phyloP scores from a whole-genome alignment of 2,113 vertebrate genomes.

The Hepsetus odoe region DNA sequence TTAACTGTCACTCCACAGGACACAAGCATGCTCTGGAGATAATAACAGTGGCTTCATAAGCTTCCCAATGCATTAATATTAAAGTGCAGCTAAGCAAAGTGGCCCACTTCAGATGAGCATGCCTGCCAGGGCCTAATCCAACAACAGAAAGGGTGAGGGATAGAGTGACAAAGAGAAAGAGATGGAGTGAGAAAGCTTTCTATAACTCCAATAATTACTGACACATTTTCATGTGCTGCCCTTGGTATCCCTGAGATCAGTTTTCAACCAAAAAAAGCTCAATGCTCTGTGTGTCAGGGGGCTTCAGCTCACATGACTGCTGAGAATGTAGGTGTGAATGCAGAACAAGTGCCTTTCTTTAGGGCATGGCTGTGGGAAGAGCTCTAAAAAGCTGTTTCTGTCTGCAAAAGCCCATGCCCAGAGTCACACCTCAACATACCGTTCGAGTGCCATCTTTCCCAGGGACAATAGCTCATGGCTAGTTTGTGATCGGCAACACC shows the following conservation, averaged over 20 bases:
- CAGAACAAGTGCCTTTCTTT: slow-evolving; percentile 35
- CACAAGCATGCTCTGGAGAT: slow-evolving; percentile 3
- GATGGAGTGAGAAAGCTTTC: not conserved
- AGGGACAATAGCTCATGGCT: not conserved
- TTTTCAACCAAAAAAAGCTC: slow-evolving; percentile 3
- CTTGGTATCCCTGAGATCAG: not conserved
- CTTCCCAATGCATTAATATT: slow-evolving; percentile 36
- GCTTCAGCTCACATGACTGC: slow-evolving; percentile 8
- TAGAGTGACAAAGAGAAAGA: not conserved
- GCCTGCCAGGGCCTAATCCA: slow-evolving; percentile 15
- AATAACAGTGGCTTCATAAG: slow-evolving; percentile 32
- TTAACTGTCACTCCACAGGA: slow-evolving; percentile 34
- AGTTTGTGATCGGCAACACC: no score
- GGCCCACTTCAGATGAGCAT: slow-evolving; percentile 22
- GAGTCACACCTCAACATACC: slow-evolving; percentile 24
- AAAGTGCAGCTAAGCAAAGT: slow-evolving; percentile 41
- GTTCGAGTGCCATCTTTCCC: slow-evolving; percentile 33
- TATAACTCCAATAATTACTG: not conserved
- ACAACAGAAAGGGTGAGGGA: not conserved
- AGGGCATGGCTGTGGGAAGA: slow-evolving; percentile 30
- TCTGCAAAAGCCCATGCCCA: slow-evolving; percentile 9
- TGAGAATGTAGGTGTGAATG: slow-evolving; percentile 18
- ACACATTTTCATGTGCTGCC: slow-evolving; percentile 9
- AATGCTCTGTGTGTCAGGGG: slow-evolving; percentile 8
- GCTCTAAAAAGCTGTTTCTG: slow-evolving; percentile 22